phyloP scores from a whole-genome alignment of 2,113 vertebrate species.

The Salvelinus fontinalis region DNA sequence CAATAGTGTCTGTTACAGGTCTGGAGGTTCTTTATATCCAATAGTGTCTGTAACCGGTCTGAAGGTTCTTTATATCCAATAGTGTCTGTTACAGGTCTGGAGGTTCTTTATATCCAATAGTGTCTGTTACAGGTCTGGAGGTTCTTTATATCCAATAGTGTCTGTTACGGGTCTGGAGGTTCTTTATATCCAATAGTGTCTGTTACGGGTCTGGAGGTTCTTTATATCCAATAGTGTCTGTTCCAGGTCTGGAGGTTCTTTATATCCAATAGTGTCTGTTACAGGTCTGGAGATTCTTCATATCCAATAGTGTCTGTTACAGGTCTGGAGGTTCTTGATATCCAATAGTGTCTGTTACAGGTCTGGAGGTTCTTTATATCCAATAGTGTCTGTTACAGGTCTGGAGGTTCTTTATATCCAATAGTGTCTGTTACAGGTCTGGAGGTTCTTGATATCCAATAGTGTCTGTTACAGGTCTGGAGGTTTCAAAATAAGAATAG shows the following conservation, averaged over 20 bases:
- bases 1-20: neutral
- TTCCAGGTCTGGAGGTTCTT: neutral
- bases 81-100: neutral
- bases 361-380: neutral
- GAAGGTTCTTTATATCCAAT: neutral
- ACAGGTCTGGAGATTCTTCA: neutral
- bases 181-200: neutral
- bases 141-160: neutral
- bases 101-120: neutral
- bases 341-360: neutral
- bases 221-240: neutral
- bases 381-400: neutral
- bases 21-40: neutral
- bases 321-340: neutral
- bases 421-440: neutral
- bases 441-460: neutral
- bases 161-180: neutral
- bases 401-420: neutral
- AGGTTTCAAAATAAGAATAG: too few species aligned
- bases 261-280: neutral
- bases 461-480: neutral
- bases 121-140: neutral
- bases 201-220: neutral
- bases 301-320: neutral
- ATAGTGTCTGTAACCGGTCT: too few species aligned